phyloP scores from a whole-genome alignment of 2,113 vertebrate species.

The Amia ocellicauda region DNA sequence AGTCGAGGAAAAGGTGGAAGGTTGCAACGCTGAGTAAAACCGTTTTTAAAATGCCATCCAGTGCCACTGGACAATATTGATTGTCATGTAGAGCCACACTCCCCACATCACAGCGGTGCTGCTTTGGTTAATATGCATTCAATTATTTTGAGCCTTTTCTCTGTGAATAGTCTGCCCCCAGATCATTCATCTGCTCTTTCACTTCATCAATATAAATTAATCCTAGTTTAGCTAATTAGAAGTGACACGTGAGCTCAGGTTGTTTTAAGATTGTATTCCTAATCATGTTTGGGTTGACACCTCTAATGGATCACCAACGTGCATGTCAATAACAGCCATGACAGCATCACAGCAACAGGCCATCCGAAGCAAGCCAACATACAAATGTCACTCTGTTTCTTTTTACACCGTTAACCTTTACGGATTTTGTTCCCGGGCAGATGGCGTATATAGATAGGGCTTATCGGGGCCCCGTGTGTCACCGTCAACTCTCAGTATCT shows the following conservation, averaged over 20 bases:
- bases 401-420: background rate
- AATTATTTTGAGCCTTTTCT: background rate
- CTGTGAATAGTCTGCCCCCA: background rate
- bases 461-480: background rate
- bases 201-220: slow-evolving; percentile 12
- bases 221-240: slow-evolving; percentile 9
- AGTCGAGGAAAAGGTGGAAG: too few relatives aligned
- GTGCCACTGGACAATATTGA: slow-evolving; percentile 11
- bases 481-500: background rate
- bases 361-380: background rate
- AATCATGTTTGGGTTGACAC: background rate
- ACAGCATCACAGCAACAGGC: background rate
- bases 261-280: slow-evolving; percentile 12
- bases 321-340: background rate
- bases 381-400: background rate
- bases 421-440: background rate
- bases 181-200: background rate
- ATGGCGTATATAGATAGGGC: background rate
- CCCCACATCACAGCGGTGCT: background rate
- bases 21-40: background rate
- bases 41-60: slow-evolving; percentile 5
- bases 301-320: background rate
- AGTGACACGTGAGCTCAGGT: background rate
- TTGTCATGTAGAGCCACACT: background rate
- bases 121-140: slow-evolving; percentile 14